Evolutionary conservation across 2,888 invertebrate genomes (phyloP), one percentile per base, ranked within the genome.

Genomic region (Hyposoter didymator): DNA sequence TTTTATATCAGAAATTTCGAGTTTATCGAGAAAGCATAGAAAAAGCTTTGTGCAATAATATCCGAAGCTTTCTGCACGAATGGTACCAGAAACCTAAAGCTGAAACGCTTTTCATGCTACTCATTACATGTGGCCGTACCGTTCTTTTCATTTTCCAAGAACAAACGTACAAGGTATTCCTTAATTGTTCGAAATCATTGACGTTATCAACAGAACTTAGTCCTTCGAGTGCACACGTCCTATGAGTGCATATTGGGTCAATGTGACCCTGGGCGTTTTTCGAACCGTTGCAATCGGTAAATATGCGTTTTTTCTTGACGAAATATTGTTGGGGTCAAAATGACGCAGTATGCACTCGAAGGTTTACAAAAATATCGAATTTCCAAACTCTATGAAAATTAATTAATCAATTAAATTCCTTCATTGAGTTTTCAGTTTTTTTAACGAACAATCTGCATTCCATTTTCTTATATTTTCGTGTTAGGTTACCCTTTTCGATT

Each of bases 121-220:
- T 95, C 10, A 95, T 95, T 62, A 94, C 95, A 6, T 95, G 95
- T 84, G 94, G 94, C 52, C 92, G 95, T 86, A 95, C 95, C 67
- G 94, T 95, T 17, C 89, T 95, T 55, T 94, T 95, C 66, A 93
- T 95, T 87, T 94, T 95, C 87, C 94, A 95, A 90, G 91, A 94
- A 79, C 88, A 91, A 85, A 92, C 93, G 12, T 92, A 93, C 85
- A 94, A 90, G 89, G 93, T 93, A 89, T 12, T 7, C 22, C 7
- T 62, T 17, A 14, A 59, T 19, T 10, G 22, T 17, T 62, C 3
- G 0, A 32, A 43, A 67, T 67, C 43, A 5, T 45, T 22, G 10
- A 22, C 2, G n/a, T 52, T 6, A 19, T 52, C 19, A 59, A 59
- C 0, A 67, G 12, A 43, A 19, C 22, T 43, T 4, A 5, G 5